Evolutionary conservation across 2,797 vertebrate species (phyloP).

Genomic region (Danio choprae): DNA sequence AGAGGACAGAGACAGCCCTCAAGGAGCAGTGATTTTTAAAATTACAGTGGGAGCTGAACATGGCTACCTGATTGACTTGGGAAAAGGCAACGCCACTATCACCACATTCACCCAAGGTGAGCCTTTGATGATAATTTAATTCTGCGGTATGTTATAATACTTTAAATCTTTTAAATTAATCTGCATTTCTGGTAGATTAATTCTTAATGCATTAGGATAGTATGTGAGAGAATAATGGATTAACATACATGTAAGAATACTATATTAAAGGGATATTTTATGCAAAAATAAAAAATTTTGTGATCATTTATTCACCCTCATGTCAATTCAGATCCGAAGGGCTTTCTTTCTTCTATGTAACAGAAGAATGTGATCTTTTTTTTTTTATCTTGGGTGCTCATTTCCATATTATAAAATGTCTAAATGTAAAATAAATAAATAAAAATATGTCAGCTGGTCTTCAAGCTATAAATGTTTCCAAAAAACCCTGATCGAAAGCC

Average conservation of each 20-base stretch:
- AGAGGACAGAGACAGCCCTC: slow-evolving; percentile 89
- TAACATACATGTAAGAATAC: slow-evolving; percentile 10
- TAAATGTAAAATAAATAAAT: neutral
- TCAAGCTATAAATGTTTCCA: neutral
- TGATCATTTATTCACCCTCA: neutral
- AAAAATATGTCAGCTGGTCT: neutral
- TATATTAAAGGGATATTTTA: neutral
- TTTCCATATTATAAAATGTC: slow-evolving; percentile 8
- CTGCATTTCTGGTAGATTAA: neutral
- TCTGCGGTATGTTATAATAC: neutral
- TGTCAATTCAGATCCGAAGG: neutral
- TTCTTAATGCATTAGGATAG: neutral
- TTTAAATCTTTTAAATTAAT: neutral
- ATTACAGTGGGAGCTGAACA: slow-evolving; percentile 84
- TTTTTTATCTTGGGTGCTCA: neutral
- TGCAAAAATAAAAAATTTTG: neutral
- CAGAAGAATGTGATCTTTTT: neutral
- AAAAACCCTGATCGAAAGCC: neutral
- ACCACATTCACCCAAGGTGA: slow-evolving; percentile 94
- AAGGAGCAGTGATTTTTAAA: slow-evolving; percentile 81
- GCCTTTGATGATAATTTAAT: slow-evolving; percentile 49
- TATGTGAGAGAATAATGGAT: neutral
- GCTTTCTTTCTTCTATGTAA: neutral
- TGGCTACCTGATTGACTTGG: slow-evolving; percentile 90
- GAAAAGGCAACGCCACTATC: slow-evolving; percentile 90